Evolutionary conservation across 2,797 vertebrate genomes (phyloP), one percentile per base, ranked within the genome.

Genomic region (Lacerta agilis): DNA sequence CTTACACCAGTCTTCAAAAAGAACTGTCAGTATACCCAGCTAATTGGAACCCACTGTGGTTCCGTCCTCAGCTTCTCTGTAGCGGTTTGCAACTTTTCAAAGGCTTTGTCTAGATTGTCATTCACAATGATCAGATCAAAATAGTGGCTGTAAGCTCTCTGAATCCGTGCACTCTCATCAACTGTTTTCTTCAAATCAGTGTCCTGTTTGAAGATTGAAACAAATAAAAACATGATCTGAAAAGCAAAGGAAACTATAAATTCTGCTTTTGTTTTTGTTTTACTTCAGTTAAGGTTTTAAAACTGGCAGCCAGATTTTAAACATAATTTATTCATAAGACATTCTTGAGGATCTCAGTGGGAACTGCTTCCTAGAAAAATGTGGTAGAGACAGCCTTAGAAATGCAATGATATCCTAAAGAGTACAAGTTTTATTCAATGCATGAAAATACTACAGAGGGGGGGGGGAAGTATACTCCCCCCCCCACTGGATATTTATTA

Each of bases 91-190:
- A 99, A 97, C 94, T 98, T 97, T 95, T 99, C 98, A 69, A 99
- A 99, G 92, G 99, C 98, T 95, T 98, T 99, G 97, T 99, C 99
- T 86, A 99, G 97, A 96, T 99, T 99, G 97, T 99, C 98, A 69
- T 99, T 99, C 85, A 98, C 94, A 91, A 99, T 98, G 94, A 98
- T 98, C 96, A 99, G 96, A 94, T 99, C 99, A 92, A 99, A 99
- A 93, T 99, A 99, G 97, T 99, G 99, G 97, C 98, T 98, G 96
- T 99, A 99, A 0, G 98, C 98, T 91, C 99, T 97, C 77, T 98
- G 98, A 93, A 99, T 98, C 92, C 98, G 98, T 4, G 98, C 98
- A 0, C 99, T 99, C 95, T 99, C 99, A 13, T 99, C 99, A 94
- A 99, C 99, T 0, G 99, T 99, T 96, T 99, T 99, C 93, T 99